phyloP scores from a whole-genome alignment of 2,113 vertebrate genomes.

The Pedetes capensis region DNA sequence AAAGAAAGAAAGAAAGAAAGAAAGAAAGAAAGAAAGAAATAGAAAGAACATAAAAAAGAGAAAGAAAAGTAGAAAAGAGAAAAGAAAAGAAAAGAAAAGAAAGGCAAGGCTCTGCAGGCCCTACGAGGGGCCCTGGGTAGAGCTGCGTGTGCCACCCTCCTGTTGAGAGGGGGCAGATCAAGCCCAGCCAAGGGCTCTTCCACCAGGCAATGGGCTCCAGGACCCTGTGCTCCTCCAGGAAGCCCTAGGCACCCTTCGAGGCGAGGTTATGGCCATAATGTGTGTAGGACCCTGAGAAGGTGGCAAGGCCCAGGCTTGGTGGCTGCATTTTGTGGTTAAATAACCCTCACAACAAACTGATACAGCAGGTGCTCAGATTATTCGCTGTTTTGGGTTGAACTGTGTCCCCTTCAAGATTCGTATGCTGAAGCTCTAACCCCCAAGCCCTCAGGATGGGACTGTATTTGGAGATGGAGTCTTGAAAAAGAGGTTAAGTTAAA shows the following conservation, averaged over 20 bases:
- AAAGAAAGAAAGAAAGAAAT: too few relatives aligned
- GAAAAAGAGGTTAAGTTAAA: not conserved
- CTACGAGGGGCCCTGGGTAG: too few relatives aligned
- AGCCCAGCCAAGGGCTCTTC: fast-evolving
- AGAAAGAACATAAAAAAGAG: too few relatives aligned
- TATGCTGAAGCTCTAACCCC: not conserved
- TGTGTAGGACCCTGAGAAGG: fast-evolving
- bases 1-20: too few relatives aligned
- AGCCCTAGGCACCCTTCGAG: not conserved
- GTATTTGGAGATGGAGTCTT: not conserved
- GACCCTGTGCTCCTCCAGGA: fast-evolving
- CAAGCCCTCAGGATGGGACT: fast-evolving
- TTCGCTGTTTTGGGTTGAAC: fast-evolving
- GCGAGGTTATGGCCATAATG: fast-evolving
- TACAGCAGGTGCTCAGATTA: fast-evolving
- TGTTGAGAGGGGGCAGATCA: not conserved
- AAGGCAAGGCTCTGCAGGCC: too few relatives aligned
- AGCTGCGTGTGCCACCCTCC: fast-evolving
- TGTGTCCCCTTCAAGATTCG: not conserved
- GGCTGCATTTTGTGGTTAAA: not conserved
- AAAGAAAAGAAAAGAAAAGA: too few relatives aligned
- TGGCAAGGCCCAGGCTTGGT: not conserved
- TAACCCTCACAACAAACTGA: not conserved
- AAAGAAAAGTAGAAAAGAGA: too few relatives aligned
- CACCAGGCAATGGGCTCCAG: not conserved